Conservation (phyloP, 2,113 vertebrate species). For the Alces alces region DNA sequence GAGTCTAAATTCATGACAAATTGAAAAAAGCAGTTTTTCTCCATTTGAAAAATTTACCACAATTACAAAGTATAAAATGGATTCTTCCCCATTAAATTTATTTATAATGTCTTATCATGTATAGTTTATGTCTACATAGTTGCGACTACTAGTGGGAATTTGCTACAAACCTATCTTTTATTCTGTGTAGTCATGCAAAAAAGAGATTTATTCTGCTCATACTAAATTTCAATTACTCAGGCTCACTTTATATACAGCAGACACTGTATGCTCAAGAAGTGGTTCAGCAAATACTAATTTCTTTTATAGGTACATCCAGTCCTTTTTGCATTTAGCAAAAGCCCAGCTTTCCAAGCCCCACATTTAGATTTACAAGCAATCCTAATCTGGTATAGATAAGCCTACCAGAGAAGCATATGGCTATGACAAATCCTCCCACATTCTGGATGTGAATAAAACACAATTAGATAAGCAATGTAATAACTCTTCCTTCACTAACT, state of each 20-base stretch:
- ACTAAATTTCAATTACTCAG: conserved; percentile 51
- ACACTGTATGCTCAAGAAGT: conserved; percentile 16
- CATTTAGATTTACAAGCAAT: conserved; percentile 51
- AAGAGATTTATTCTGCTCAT: conserved; percentile 23
- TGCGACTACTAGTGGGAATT: not conserved
- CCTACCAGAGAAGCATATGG: not conserved
- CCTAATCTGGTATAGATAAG: conserved; percentile 32
- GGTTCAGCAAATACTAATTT: conserved; percentile 44
- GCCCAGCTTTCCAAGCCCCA: conserved; percentile 43
- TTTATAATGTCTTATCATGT: conserved; percentile 5
- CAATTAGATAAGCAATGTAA: conserved; percentile 24
- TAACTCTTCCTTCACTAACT: conserved; percentile 37
- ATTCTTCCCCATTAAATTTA: conserved; percentile 31
- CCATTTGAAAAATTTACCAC: not conserved
- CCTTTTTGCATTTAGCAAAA: conserved; percentile 39
- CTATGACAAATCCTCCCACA: not conserved
- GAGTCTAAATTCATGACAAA: conserved; percentile 11
- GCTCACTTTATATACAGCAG: conserved; percentile 38
- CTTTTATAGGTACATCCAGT: conserved; percentile 21
- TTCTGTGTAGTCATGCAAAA: conserved; percentile 13
- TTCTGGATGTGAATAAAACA: conserved; percentile 6
- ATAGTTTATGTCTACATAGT: not conserved
- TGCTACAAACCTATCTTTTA: not conserved
- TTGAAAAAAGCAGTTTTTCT: not conserved
- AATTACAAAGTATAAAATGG: conserved; percentile 11